Conservation (phyloP, 2,113 vertebrate species). For the Indicator maculatus region DNA sequence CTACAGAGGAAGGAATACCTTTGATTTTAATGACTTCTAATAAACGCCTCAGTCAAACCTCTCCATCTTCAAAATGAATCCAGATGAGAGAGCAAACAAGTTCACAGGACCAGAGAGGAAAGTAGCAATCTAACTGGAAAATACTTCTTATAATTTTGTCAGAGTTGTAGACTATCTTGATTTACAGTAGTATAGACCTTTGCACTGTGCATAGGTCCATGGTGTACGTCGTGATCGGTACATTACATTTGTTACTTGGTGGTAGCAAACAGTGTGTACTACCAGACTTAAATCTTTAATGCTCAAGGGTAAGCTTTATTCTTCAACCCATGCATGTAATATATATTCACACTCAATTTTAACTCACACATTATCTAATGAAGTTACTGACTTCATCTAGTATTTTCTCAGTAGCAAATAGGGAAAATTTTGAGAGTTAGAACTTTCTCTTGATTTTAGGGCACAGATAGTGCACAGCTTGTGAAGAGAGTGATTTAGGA, state of each 20-base stretch:
- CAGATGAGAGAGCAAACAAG: background rate
- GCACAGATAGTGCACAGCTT: background rate
- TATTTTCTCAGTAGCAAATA: background rate
- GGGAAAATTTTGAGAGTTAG: background rate
- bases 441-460: background rate
- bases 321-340: background rate
- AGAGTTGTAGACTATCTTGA: background rate
- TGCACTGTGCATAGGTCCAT: background rate
- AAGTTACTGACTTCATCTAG: background rate
- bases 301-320: background rate
- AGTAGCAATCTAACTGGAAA: background rate
- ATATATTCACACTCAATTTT: background rate
- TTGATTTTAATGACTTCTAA: conserved; percentile 35
- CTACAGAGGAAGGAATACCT: background rate
- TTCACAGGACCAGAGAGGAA: background rate
- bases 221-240: background rate
- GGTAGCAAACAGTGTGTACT: background rate
- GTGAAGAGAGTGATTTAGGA: background rate
- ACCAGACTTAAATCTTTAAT: background rate
- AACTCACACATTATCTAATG: background rate
- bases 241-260: background rate
- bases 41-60: conserved; percentile 5
- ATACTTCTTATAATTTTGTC: background rate
- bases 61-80: conserved; percentile 5
- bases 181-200: background rate